Percentiles rank a stretch among this genome's conserved stretches.
These are phyloP conservation scores for Trichogramma pretiosum DNA, from an alignment of 1,140 invertebrate genomes.

Conservation along the genomic window DNA sequence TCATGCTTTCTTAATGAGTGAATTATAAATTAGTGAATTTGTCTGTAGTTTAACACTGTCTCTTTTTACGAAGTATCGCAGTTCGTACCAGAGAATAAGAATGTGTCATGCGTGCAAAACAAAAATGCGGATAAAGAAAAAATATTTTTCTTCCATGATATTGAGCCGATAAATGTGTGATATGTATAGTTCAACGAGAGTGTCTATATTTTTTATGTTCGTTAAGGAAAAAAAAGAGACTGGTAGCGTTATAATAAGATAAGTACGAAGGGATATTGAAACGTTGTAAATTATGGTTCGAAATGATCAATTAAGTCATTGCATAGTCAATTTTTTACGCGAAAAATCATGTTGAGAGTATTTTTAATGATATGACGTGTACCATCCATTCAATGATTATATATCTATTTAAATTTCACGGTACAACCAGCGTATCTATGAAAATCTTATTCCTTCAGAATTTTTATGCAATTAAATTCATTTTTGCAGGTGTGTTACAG, in stretches of 20 bases:
- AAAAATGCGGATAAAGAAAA: too few relatives aligned
- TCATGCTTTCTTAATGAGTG: conserved; percentile 12
- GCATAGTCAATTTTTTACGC: conserved; percentile 16
- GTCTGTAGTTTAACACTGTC: too few relatives aligned
- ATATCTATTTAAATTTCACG: background rate
- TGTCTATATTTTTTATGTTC: conserved; percentile 21
- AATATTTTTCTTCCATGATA: too few relatives aligned
- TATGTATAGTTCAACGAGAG: conserved; percentile 14
- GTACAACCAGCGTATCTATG: background rate
- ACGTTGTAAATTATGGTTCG: conserved; percentile 14
- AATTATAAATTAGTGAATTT: conserved; percentile 1
- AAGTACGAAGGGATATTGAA: conserved; percentile 14
- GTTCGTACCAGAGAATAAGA: too few relatives aligned
- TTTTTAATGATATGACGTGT: too few relatives aligned
- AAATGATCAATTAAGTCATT: conserved; percentile 9
- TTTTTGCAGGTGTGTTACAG: background rate
- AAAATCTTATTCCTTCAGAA: background rate
- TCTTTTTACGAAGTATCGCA: too few relatives aligned
- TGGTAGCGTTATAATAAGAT: conserved; percentile 14
- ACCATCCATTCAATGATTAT: background rate
- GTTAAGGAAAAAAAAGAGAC: conserved; percentile 10
- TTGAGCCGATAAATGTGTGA: conserved; percentile 9
- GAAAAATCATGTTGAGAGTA: background rate
- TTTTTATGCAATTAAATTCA: background rate
- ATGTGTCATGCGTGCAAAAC: too few relatives aligned